Base-by-base conservation (phyloP, 2,797 vertebrate species). In the Macroramphosus scolopax region DNA sequence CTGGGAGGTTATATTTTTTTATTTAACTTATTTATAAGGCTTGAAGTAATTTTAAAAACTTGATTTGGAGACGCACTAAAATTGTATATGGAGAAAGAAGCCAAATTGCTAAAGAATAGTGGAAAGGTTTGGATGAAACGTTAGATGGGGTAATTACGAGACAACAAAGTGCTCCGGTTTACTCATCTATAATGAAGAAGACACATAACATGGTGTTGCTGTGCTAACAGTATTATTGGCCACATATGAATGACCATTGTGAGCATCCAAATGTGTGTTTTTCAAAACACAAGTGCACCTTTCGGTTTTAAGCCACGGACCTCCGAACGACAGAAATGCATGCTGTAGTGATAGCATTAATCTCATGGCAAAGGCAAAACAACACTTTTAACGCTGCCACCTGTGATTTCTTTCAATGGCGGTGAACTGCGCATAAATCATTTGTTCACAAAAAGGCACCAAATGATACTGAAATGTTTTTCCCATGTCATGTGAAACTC, bases 371-470 rank as follows among this genome's bases (percentile, higher is more conserved):
- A 69, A 65, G 3, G 15, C 78, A 68, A 42, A 13, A 42, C 42
- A 42, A 48, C 12, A 30, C n/a, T 31, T 60, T 32, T 22, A 66
- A 69, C 48, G 34, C 48, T 20, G 24, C 28, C 41, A 47, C 5
- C 6, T 67, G 47, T 55, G 67, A 68, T 42, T 68, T 69, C 35
- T 68, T 65, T 51, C 63, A 57, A 50, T 60, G 70, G 75, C 72
- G 72, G 75, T 80, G 76, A 81, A 73, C 51, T 64, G 49, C 65
- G 77, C 52, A 73, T 53, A 51, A 80, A 76, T 57, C 11, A 59
- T 61, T 48, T 37, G 57, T 73, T 78, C 71, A 80, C 54, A 68
- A 76, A 89, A 91, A 91, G 87, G 89, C 91, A 90, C 87, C 79
- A 72, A 83, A 72, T 85, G 83, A 65, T 35, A 66, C 51, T 17